phyloP scores from a whole-genome alignment of 2,113 vertebrate species.

The Nibea coibor region DNA sequence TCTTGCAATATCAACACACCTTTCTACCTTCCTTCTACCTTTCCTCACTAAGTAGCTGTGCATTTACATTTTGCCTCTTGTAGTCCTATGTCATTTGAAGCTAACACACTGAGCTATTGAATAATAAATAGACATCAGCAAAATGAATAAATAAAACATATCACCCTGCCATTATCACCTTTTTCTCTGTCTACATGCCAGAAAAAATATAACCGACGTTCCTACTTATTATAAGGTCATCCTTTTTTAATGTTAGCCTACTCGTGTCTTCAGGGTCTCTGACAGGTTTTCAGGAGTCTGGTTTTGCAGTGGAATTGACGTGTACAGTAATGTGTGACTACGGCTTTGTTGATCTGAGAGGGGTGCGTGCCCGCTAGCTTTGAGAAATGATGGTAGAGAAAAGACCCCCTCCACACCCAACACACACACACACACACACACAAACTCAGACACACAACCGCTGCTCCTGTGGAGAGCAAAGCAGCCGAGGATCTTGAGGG shows the following conservation, averaged over 20 bases:
- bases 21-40: conserved; percentile 31
- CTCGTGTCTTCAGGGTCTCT: conserved; percentile 61
- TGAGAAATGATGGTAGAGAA: conserved; percentile 54
- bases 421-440: conserved; percentile 19
- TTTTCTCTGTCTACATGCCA: conserved; percentile 68
- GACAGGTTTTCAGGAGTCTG: conserved; percentile 56
- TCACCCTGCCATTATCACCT: conserved; percentile 70
- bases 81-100: conserved; percentile 68
- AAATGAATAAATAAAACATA: conserved; percentile 81
- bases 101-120: conserved; percentile 68
- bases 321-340: conserved; percentile 65
- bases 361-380: conserved; percentile 25
- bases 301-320: conserved; percentile 11
- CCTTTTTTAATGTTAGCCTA: conserved; percentile 68
- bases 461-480: conserved; percentile 41
- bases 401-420: conserved; percentile 26
- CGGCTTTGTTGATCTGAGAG: conserved; percentile 70
- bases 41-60: conserved; percentile 40
- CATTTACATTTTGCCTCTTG: conserved; percentile 72
- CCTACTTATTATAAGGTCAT: conserved; percentile 70
- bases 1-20: conserved; percentile 37
- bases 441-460: not conserved
- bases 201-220: conserved; percentile 53
- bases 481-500: conserved; percentile 50
- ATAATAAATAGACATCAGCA: conserved; percentile 77